Percentiles rank a stretch among this genome's conserved stretches.
These are phyloP conservation scores for Podarcis lilfordi DNA, from an alignment of 2,797 vertebrate genomes.

Conservation along the genomic window DNA sequence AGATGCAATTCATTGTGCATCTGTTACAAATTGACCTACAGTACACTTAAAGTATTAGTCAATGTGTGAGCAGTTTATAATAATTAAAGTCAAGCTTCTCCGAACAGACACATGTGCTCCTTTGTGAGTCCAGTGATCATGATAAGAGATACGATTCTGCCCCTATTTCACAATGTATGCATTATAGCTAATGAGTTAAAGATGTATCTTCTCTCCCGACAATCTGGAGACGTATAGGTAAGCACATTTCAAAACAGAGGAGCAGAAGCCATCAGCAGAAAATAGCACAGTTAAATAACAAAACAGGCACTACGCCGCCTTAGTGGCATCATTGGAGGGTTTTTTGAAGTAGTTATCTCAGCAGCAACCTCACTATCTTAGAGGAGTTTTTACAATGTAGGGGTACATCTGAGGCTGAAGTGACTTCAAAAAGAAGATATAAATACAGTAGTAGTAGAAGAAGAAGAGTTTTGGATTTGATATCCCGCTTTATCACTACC, in stretches of 20 bases:
- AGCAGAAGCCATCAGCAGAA: neutral
- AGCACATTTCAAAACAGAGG: neutral
- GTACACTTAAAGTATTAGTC: neutral
- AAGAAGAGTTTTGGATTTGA: too few relatives aligned
- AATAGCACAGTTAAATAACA: neutral
- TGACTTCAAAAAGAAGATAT: neutral
- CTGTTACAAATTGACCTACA: conserved; percentile 4
- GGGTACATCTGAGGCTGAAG: neutral
- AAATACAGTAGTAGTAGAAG: too few relatives aligned
- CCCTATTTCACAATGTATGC: neutral
- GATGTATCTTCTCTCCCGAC: neutral
- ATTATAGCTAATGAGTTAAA: conserved; percentile 12
- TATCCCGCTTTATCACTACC: too few relatives aligned
- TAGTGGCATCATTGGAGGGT: neutral
- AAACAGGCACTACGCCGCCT: neutral
- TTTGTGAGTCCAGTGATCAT: conserved; percentile 10
- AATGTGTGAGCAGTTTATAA: neutral
- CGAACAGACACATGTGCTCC: neutral
- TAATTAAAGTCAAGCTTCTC: neutral
- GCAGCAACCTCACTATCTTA: neutral
- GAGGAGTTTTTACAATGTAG: neutral
- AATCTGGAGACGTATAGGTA: neutral
- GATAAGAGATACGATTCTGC: neutral
- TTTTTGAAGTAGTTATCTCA: neutral
- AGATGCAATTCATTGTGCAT: neutral